phyloP scores from a whole-genome alignment of 2,797 vertebrate genomes.

The Trematocara caparti region DNA sequence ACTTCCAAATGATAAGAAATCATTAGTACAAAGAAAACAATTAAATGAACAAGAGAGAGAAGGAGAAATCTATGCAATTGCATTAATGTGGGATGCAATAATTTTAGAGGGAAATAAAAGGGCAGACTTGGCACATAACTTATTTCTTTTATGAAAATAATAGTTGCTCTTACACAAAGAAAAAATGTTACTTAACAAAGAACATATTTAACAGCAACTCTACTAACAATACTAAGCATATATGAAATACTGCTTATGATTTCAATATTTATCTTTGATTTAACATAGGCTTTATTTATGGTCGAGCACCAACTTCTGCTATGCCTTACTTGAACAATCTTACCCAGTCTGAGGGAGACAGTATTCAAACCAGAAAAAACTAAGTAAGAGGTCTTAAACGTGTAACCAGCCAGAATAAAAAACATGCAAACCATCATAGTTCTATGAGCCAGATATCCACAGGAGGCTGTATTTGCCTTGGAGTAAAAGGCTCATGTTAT shows the following conservation, averaged over 20 bases:
- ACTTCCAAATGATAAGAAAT: neutral
- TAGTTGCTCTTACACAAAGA: neutral
- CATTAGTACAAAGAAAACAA: neutral
- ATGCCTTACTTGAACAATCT: neutral
- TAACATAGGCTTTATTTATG: neutral
- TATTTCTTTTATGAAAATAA: neutral
- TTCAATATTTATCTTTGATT: neutral
- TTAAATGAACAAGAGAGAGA: neutral
- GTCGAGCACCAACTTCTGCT: neutral
- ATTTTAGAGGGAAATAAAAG: neutral
- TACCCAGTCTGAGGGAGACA: neutral
- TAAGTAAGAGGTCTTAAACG: neutral
- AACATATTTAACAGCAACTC: neutral
- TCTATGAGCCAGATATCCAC: slow-evolving; percentile 56
- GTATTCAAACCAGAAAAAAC: neutral
- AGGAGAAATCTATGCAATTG: neutral
- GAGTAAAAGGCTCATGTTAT: slow-evolving; percentile 55
- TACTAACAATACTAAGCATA: neutral
- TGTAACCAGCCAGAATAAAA: neutral
- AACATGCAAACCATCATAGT: slow-evolving; percentile 25
- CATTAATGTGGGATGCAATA: neutral
- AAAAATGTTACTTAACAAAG: neutral
- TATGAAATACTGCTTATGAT: neutral
- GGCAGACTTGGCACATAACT: neutral
- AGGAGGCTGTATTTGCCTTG: slow-evolving; percentile 50